These are phyloP conservation scores for Pseudomyrmex sp. DNA, from an alignment of 1,140 invertebrate genomes.

Conservation along the genomic window DNA sequence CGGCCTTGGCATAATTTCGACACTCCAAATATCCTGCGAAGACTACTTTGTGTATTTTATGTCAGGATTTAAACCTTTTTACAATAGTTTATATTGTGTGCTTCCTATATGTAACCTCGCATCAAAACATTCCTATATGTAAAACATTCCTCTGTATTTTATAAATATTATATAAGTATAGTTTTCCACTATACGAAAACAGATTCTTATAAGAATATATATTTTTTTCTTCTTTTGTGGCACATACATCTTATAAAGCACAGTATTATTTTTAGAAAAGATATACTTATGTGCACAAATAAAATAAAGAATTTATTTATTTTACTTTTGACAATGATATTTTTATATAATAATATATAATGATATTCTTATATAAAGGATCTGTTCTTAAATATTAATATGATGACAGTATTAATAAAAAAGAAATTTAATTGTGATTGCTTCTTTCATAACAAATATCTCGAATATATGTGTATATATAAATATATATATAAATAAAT, in stretches of 20 bases:
- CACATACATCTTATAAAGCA: neutral
- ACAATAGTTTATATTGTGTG: conserved; percentile 15
- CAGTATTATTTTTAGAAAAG: too few species aligned
- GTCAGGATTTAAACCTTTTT: conserved; percentile 19
- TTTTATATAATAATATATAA: neutral
- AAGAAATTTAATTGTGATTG: too few species aligned
- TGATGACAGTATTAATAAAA: too few species aligned
- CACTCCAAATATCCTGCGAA: conserved; percentile 50
- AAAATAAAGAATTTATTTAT: too few species aligned
- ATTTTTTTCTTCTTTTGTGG: too few species aligned
- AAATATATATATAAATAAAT: too few species aligned
- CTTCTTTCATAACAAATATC: too few species aligned
- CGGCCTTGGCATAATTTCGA: conserved; percentile 68
- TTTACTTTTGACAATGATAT: neutral
- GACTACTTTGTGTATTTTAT: conserved; percentile 43
- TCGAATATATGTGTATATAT: too few species aligned
- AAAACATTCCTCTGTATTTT: neutral
- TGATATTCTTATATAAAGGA: conserved; percentile 37
- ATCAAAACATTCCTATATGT: neutral
- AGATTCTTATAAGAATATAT: conserved; percentile 21
- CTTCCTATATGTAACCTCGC: conserved; percentile 35
- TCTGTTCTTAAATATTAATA: neutral
- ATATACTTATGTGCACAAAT: too few species aligned
- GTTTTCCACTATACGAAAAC: neutral
- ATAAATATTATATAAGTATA: conserved; percentile 6